Base-by-base conservation (phyloP, 2,797 vertebrate species). In the Myripristis murdjan region DNA sequence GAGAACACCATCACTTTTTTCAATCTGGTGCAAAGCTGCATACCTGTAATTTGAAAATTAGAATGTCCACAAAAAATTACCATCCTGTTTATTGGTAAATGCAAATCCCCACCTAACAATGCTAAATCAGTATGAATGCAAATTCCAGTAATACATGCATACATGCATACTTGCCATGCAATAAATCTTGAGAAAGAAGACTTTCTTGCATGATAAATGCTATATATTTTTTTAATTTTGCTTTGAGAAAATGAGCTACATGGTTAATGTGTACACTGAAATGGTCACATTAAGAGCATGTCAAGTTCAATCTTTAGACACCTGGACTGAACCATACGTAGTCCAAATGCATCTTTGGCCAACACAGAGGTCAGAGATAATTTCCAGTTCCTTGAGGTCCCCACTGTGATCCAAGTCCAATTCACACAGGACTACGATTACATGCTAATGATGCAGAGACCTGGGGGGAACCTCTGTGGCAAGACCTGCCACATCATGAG, bases 401-500 rank as follows among this genome's bases (percentile, higher is more conserved):
- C 26, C 14, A 33, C 26, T 56, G 24, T 64, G 70, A 57, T 33
- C 39, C 23, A 11, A 61, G 24, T 49, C 44, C 15, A 4, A 6
- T 14, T 22, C 35, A 41, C 52, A 26, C 37, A 11, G 54, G 10
- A 44, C 48, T 76, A 28, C 26, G 2, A 28, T 28, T 28, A 28
- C 26, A 28, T 28, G 26, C 26, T 28, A 28, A 28, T 31, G 14
- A 58, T 14, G 1, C 0, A 10, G 28, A 5, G 18, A 60, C 22
- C 43, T 22, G 46, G 28, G 28, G 22, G 10, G 9, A 62, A 54
- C 31, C 37, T 28, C 31, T 51, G 47, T 58, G 60, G 61, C 28
- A 39, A 51, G 76, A 73, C 51, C 23, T 18, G 54, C 63, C 54
- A 54, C 11, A 22, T 64, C 62, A 48, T 24, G 47, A 73, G 79